Evolutionary conservation across 2,888 invertebrate species (phyloP), one percentile per base, ranked within the genome.

Genomic region (Steinernema hermaphroditum): DNA sequence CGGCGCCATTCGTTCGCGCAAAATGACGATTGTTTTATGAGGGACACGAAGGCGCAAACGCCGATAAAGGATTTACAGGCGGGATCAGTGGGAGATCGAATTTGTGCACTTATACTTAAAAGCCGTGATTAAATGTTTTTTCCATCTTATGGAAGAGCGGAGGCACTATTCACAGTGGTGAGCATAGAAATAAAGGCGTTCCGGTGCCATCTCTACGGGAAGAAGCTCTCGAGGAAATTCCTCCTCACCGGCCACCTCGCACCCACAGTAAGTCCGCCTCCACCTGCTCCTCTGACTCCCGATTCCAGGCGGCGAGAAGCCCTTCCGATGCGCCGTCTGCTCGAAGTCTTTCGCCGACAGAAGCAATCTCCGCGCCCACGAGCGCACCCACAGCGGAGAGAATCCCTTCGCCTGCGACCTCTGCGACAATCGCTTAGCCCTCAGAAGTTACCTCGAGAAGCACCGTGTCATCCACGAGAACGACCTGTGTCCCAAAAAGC

Each of bases 291-390:
- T 4, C 4, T 37, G 12, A 37, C 12, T 12, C 12, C 12, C 37
- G 37, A 37, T 37, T 37, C 12, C 37, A 37, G 37, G 37, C 24
- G 84, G 93, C 29, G 93, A 93, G 87, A 93, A 93, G 85, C 94
- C 94, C 0, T 94, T 94, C 88, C 91, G 91, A 81, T 94, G 94
- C 85, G 90, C 90, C 46, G 91, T 92, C 70, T 94, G 94, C 88
- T 90, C 90, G 81, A 94, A 94, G 87, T 92, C 93, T 0, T 94
- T 94, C 86, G 94, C 94, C 0, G 94, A 94, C 89, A 94, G 94
- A 87, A 93, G 93, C 70, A 94, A 94, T 87, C 89, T 94, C 49
- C 90, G 94, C 0, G 94, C 94, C 0, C 94, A 94, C 88, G 91
- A 93, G 57, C 94, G 94, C 88, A 94, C 88, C 4, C 89, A 89